Base-by-base conservation (phyloP, 2,113 vertebrate species). In the Brachyhypopomus gauderio region DNA sequence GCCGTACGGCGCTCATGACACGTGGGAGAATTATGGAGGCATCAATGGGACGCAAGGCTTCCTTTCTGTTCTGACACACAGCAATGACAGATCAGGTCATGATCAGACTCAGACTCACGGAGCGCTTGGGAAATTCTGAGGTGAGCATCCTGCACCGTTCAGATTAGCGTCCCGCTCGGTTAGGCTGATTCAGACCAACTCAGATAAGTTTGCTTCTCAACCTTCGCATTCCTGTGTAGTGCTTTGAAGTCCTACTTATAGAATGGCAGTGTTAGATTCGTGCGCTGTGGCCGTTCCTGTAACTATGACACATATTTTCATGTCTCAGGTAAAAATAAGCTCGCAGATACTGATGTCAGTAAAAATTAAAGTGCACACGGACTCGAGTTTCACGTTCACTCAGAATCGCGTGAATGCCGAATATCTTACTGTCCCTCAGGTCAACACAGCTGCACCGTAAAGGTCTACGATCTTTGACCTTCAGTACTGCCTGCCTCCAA, bases 111-210 rank as follows among this genome's bases (percentile, higher is more conserved):
- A 69, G 11, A 55, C 27, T 69, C 34, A 45, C 17, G 52, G 52
- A 69, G 36, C n/a, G 5, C 23, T 60, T 56, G 34, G 83, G 83
- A 63, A 85, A 78, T 70, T 85, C 62, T 78, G 12, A 59, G 70
- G 36, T 73, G 16, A 67, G 52, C 11, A 76, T 25, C 22, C 20
- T 16, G 1, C 2, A 25, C 55, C 20, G 30, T 80, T 23, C 58
- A 55, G 63, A 60, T 41, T 70, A 23, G 27, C 38, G 36, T 79
- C 78, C 64, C 36, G 69, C 48, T 36, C 20, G 11, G 7, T 63
- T 14, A 30, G 16, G 34, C 62, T 25, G 72, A 17, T 41, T 36
- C 23, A 27, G 34, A 74, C 19, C 4, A 30, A 22, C 22, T 59
- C 62, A 25, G 38, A 55, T 34, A 19, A 23, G n/a, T 23, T 55